These are phyloP conservation scores for Tiphia femorata DNA, from an alignment of 2,888 invertebrate species.

Conservation along the genomic window DNA sequence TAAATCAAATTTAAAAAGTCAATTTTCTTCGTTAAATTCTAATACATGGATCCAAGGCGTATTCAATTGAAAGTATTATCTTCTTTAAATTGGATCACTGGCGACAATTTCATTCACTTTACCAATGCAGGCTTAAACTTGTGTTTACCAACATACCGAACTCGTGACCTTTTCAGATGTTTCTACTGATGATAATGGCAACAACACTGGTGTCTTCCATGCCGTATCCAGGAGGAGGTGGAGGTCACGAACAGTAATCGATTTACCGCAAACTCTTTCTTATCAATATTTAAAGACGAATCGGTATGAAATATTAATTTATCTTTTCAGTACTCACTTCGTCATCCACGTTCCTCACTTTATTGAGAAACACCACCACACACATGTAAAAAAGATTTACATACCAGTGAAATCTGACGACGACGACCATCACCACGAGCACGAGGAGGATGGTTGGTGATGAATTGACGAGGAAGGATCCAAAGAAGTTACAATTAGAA, in stretches of 20 bases:
- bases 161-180: conserved; percentile 29
- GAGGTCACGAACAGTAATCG: conserved; percentile 50
- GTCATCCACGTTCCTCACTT: conserved; percentile 59
- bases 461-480: too few species aligned
- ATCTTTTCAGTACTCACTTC: conserved; percentile 56
- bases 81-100: too few species aligned
- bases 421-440: conserved; percentile 34
- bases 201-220: conserved; percentile 34
- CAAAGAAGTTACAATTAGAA: too few species aligned
- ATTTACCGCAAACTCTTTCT: background rate
- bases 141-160: too few species aligned
- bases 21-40: too few species aligned
- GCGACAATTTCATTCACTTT: too few species aligned
- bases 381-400: conserved; percentile 59
- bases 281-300: conserved; percentile 3
- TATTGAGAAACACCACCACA: conserved; percentile 60
- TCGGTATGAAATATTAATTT: too few species aligned
- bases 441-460: conserved; percentile 43
- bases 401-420: conserved; percentile 48
- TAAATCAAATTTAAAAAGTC: too few species aligned
- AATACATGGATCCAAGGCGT: too few species aligned
- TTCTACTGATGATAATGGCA: conserved; percentile 36
- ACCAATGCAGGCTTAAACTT: too few species aligned
- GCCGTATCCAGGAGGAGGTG: conserved; percentile 37
- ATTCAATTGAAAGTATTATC: too few species aligned